phyloP scores from a whole-genome alignment of 1,140 invertebrate species.

The Hormaphis cornu region DNA sequence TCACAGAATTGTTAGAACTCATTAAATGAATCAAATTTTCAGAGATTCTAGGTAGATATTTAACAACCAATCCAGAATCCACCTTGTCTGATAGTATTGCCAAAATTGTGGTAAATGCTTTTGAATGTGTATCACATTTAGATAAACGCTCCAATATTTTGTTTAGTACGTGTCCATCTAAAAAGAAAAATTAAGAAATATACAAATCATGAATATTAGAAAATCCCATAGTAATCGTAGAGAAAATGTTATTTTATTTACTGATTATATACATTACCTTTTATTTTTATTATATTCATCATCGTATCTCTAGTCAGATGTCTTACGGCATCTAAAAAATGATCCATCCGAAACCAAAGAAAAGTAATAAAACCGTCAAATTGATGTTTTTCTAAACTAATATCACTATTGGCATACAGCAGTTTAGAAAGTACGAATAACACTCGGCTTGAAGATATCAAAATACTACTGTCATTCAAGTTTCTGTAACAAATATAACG shows the following conservation, averaged over 20 bases:
- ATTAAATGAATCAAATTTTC: background rate
- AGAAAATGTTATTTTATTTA: background rate
- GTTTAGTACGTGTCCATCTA: conserved; percentile 4
- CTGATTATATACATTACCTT: background rate
- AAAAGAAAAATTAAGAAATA: background rate
- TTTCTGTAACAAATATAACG: background rate
- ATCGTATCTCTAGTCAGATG: conserved; percentile 46
- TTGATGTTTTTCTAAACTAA: background rate
- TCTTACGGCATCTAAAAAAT: conserved; percentile 50
- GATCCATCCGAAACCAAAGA: conserved; percentile 45
- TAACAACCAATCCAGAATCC: background rate
- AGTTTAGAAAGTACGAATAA: conserved; percentile 7
- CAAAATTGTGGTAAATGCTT: conserved; percentile 8
- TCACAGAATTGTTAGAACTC: background rate
- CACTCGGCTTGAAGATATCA: conserved; percentile 13
- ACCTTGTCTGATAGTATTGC: conserved; percentile 6
- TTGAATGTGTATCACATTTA: conserved; percentile 2
- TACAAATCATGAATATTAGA: background rate
- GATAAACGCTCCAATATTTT: background rate
- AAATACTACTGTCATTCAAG: conserved; percentile 5
- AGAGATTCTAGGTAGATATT: background rate
- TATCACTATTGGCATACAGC: background rate
- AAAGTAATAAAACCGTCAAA: conserved; percentile 6
- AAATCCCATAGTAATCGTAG: background rate
- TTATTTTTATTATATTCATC: conserved; percentile 42